phyloP scores from a whole-genome alignment of 2,888 invertebrate genomes.

The Cheilosia soror region DNA sequence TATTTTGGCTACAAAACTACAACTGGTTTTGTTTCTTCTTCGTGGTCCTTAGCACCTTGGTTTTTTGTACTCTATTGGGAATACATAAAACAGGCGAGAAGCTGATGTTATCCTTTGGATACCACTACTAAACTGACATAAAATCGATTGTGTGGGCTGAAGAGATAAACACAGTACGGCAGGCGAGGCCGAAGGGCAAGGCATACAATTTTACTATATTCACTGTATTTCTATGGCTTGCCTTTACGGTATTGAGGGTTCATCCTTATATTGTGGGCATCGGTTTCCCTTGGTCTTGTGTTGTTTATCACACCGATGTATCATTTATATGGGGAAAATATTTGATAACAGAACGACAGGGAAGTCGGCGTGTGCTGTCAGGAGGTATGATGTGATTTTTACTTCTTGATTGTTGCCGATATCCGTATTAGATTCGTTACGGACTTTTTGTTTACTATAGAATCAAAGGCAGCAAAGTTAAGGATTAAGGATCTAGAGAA shows the following conservation, averaged over 20 bases:
- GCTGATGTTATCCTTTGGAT: slow-evolving; percentile 32
- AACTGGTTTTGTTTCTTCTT: slow-evolving; percentile 4
- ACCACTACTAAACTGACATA: slow-evolving; percentile 25
- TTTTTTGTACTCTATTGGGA: slow-evolving; percentile 10
- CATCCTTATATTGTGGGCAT: slow-evolving; percentile 3
- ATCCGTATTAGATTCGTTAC: slow-evolving; percentile 12
- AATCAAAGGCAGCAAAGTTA: background rate
- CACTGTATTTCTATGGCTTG: slow-evolving; percentile 11
- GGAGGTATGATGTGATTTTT: slow-evolving; percentile 35
- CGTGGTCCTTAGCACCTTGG: slow-evolving; percentile 29
- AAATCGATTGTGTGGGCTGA: slow-evolving; percentile 44
- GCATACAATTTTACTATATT: slow-evolving; percentile 22
- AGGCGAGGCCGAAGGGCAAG: slow-evolving; percentile 1
- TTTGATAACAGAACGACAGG: slow-evolving; percentile 23
- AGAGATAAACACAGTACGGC: background rate
- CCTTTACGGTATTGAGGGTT: slow-evolving; percentile 35
- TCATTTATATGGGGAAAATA: slow-evolving; percentile 50
- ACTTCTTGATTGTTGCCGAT: slow-evolving; percentile 38
- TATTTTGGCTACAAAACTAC: slow-evolving; percentile 41
- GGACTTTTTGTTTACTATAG: background rate
- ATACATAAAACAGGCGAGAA: background rate
- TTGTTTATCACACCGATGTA: slow-evolving; percentile 23
- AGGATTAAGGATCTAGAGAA: background rate
- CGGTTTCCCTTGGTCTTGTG: too few relatives aligned
- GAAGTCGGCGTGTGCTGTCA: slow-evolving; percentile 30